phyloP scores from a whole-genome alignment of 2,888 invertebrate species.

The Eustalomyia histrio region DNA sequence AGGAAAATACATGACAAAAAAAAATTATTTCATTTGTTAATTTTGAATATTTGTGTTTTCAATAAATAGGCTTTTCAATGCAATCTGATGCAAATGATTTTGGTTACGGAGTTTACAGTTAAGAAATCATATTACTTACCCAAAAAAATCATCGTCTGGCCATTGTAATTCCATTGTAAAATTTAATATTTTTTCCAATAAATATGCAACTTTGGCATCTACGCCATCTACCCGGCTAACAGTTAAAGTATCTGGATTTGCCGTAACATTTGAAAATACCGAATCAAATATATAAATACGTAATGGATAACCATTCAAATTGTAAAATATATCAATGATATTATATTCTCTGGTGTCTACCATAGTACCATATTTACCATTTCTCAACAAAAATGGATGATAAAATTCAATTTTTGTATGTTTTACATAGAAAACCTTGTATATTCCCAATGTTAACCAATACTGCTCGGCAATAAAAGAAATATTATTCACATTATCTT shows the following conservation, averaged over 20 bases:
- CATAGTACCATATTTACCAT: constrained; percentile 57
- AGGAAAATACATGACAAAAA: no score
- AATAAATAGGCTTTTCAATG: no score
- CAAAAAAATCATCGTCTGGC: constrained; percentile 75
- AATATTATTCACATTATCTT: background rate
- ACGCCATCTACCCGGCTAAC: constrained; percentile 70
- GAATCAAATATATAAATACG: constrained; percentile 76
- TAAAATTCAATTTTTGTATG: constrained; percentile 67
- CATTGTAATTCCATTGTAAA: constrained; percentile 70
- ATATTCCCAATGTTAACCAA: constrained; percentile 71
- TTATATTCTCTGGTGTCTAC: constrained; percentile 39
- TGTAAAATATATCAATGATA: constrained; percentile 65
- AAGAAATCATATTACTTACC: constrained; percentile 73
- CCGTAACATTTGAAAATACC: constrained; percentile 71
- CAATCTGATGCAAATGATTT: no score
- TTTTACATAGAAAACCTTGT: constrained; percentile 71
- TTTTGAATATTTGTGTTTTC: no score
- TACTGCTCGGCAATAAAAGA: background rate
- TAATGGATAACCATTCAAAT: constrained; percentile 75
- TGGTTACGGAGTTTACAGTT: no score
- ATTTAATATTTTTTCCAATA: constrained; percentile 73
- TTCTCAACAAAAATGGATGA: constrained; percentile 71
- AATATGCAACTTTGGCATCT: constrained; percentile 73
- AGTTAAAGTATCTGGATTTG: constrained; percentile 60
- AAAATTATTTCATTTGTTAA: no score